Percentiles rank a stretch among this genome's conserved stretches.
phyloP scores from a whole-genome alignment of 1,140 invertebrate species.

The Oedothorax gibbosus region DNA sequence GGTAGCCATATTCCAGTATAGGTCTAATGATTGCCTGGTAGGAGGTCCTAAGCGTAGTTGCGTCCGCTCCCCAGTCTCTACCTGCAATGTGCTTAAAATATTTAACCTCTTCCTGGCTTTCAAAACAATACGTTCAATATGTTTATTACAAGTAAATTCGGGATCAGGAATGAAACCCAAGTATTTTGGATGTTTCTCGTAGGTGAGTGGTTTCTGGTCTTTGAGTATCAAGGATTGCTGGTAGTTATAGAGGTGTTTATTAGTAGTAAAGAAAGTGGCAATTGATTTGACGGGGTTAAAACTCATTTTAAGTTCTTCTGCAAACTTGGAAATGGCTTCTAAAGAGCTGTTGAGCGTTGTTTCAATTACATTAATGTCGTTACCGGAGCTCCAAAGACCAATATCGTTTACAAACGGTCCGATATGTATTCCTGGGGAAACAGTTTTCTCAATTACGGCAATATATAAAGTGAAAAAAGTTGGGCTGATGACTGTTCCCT shows the following conservation, averaged over 20 bases:
- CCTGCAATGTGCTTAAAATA: no score
- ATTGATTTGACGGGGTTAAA: no score
- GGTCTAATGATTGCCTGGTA: slow-evolving; percentile 15
- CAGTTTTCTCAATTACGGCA: background rate
- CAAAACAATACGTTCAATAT: slow-evolving; percentile 8
- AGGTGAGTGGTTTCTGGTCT: no score
- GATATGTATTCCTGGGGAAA: background rate
- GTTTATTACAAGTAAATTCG: background rate
- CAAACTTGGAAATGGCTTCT: no score
- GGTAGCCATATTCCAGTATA: background rate
- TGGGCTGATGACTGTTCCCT: slow-evolving; percentile 10
- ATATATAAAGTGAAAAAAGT: no score
- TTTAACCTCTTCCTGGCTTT: background rate
- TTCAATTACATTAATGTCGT: no score
- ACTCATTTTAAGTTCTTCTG: background rate
- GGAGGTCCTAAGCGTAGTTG: background rate
- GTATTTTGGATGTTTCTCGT: slow-evolving; percentile 32
- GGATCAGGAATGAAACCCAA: background rate
- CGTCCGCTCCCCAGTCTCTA: background rate
- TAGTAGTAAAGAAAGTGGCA: background rate
- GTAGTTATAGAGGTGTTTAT: slow-evolving; percentile 5
- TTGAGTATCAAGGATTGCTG: slow-evolving; percentile 1
- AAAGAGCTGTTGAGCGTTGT: no score
- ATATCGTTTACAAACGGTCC: slow-evolving; percentile 15
- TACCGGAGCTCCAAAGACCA: slow-evolving; percentile 11